phyloP scores from a whole-genome alignment of 2,113 vertebrate species.

The Tretioscincus oriximinensis region DNA sequence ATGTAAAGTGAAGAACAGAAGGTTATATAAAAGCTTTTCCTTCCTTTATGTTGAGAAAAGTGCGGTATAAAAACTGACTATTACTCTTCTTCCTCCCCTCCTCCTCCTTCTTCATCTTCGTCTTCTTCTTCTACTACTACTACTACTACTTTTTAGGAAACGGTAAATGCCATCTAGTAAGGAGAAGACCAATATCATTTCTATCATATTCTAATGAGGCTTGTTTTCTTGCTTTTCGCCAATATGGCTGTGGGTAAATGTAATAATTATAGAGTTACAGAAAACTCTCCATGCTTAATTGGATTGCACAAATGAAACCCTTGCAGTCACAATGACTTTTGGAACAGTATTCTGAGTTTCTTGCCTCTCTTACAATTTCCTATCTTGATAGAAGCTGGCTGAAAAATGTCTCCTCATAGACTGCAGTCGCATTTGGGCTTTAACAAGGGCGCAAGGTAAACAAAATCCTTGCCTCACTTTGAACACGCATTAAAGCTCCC shows the following conservation, averaged over 20 bases:
- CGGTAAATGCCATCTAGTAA: not conserved
- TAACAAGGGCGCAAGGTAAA: too few relatives aligned
- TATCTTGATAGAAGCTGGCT: not conserved
- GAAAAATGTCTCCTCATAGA: not conserved
- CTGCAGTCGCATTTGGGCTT: too few relatives aligned
- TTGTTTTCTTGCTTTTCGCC: conserved; percentile 39
- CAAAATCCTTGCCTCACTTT: too few relatives aligned
- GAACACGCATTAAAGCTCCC: too few relatives aligned
- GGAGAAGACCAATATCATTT: conserved; percentile 16
- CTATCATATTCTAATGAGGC: conserved; percentile 40
- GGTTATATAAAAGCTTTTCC: too few relatives aligned
- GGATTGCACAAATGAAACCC: conserved; percentile 55
- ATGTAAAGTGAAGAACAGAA: too few relatives aligned
- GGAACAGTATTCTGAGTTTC: conserved; percentile 46
- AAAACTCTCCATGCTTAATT: conserved; percentile 59
- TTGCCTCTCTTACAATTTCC: conserved; percentile 51
- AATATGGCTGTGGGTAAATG: conserved; percentile 46
- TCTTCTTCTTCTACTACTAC: too few relatives aligned
- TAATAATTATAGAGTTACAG: conserved; percentile 53
- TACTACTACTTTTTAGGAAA: too few relatives aligned
- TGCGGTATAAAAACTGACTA: conserved; percentile 3
- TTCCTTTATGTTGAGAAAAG: too few relatives aligned
- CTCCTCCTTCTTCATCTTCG: too few relatives aligned
- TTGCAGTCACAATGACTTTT: conserved; percentile 44
- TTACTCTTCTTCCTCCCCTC: too few relatives aligned